phyloP scores from a whole-genome alignment of 2,888 invertebrate genomes.

The Amblyjoppa fuscipennis region DNA sequence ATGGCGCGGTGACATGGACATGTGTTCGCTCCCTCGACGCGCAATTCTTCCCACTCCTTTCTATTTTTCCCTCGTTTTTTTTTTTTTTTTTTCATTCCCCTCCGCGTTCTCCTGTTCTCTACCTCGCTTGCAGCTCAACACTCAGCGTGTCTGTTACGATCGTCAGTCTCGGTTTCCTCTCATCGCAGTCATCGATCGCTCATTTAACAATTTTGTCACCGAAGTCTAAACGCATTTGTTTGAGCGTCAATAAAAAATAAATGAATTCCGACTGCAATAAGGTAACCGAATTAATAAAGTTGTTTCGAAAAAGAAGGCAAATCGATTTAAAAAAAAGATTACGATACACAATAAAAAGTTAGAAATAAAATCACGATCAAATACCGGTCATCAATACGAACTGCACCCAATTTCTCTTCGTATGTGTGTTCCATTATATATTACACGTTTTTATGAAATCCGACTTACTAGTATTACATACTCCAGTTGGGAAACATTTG shows the following conservation, averaged over 20 bases:
- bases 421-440: no score
- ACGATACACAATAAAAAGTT: background rate
- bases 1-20: conserved; percentile 84
- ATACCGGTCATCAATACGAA: background rate
- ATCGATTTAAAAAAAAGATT: background rate
- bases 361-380: background rate
- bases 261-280: background rate
- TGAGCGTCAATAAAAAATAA: conserved; percentile 1
- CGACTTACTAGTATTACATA: no score
- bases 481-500: no score
- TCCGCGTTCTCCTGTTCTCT: conserved; percentile 33
- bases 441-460: no score
- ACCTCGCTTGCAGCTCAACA: conserved; percentile 65
- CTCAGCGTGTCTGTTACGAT: conserved; percentile 69
- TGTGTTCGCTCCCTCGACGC: conserved; percentile 79
- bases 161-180: conserved; percentile 69
- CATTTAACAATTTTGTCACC: conserved; percentile 74
- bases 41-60: conserved; percentile 57
- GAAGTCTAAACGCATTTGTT: conserved; percentile 48
- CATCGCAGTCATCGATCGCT: conserved; percentile 80
- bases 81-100: conserved; percentile 71
- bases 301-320: background rate
- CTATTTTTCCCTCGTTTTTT: conserved; percentile 69
- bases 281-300: background rate
- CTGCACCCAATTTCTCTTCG: no score